phyloP scores from a whole-genome alignment of 2,113 vertebrate genomes.

The Limanda limanda region DNA sequence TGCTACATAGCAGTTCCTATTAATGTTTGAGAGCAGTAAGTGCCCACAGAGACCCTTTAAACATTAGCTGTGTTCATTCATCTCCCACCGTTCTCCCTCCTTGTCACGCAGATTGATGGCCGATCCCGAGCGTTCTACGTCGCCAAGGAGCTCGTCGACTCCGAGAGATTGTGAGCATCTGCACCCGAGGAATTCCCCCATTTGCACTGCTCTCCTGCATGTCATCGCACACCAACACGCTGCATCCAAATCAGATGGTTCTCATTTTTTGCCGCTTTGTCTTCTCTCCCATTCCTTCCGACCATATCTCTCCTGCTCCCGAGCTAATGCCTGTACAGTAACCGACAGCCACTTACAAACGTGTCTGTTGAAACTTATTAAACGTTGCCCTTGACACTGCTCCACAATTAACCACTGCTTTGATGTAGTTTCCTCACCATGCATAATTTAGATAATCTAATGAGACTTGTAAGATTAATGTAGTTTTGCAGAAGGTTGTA shows the following conservation, averaged over 20 bases:
- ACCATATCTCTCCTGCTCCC: slow-evolving; percentile 17
- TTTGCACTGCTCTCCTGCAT: neutral
- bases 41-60: slow-evolving; percentile 63
- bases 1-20: slow-evolving; percentile 25
- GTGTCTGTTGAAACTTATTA: slow-evolving; percentile 38
- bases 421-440: slow-evolving; percentile 45
- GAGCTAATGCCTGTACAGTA: slow-evolving; percentile 33
- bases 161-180: slow-evolving; percentile 92
- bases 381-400: slow-evolving; percentile 26
- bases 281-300: neutral
- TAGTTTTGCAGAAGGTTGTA: slow-evolving; percentile 13
- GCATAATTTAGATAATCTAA: slow-evolving; percentile 53
- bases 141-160: slow-evolving; percentile 91
- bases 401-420: slow-evolving; percentile 43
- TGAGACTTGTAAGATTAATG: slow-evolving; percentile 25
- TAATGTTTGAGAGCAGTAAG: slow-evolving; percentile 54
- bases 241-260: slow-evolving; percentile 11
- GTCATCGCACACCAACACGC: slow-evolving; percentile 15
- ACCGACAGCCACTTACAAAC: slow-evolving; percentile 65
- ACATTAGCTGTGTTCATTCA: slow-evolving; percentile 68
- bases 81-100: slow-evolving; percentile 60
- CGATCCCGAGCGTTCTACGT: slow-evolving; percentile 90
- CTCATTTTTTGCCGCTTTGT: neutral
- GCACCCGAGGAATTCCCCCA: slow-evolving; percentile 10
- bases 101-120: slow-evolving; percentile 88